Percentiles rank a stretch among this genome's conserved stretches.
phyloP scores from a whole-genome alignment of 2,113 vertebrate genomes.

The Daboia siamensis region DNA sequence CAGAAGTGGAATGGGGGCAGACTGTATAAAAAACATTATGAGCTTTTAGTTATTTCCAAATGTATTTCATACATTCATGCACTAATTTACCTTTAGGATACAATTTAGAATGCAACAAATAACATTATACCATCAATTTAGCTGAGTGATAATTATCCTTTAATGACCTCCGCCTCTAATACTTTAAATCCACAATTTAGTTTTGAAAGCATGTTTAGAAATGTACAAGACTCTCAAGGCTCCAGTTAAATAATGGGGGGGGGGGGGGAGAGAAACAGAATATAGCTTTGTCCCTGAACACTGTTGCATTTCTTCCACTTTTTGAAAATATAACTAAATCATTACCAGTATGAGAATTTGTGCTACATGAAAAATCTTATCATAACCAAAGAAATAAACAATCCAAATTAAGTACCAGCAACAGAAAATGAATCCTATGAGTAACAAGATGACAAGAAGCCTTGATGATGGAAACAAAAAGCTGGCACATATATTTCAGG shows the following conservation, averaged over 20 bases:
- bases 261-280: neutral
- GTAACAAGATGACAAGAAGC: constrained; percentile 13
- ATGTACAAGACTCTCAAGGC: constrained; percentile 23
- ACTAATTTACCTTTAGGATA: constrained; percentile 16
- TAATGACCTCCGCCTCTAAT: constrained; percentile 7
- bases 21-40: neutral
- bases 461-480: constrained; percentile 19
- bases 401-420: constrained; percentile 21
- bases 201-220: constrained; percentile 1
- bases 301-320: constrained; percentile 20
- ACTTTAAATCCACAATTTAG: constrained; percentile 35
- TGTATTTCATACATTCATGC: neutral
- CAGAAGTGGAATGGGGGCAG: neutral
- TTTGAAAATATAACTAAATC: neutral
- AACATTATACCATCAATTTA: constrained; percentile 28
- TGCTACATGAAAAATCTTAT: constrained; percentile 26
- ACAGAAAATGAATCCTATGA: constrained; percentile 27
- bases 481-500: neutral
- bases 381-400: constrained; percentile 35
- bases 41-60: neutral
- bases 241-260: constrained; percentile 1
- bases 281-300: constrained; percentile 3
- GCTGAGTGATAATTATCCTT: neutral
- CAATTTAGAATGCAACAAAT: neutral
- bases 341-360: constrained; percentile 2